Evolutionary conservation across 2,797 vertebrate genomes (phyloP), one percentile per base, ranked within the genome.

Genomic region (Choloepus didactylus): DNA sequence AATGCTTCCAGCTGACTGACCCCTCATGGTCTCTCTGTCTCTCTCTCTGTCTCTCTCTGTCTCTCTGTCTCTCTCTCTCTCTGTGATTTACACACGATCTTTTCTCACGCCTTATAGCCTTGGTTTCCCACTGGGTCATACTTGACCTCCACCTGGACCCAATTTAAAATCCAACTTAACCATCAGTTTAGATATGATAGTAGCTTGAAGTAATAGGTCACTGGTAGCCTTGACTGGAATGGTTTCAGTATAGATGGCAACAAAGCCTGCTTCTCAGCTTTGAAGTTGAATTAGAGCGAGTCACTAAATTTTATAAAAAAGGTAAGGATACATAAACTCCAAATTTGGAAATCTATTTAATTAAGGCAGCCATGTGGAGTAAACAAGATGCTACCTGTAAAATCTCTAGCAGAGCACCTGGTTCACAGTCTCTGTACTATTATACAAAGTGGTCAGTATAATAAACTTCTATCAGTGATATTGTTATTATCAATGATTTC

Each of bases 391-490:
- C 56, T 46, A 6, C 15, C 1, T 0, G 4, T 9, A 25, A 41
- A 69, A 10, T 23, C 51, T 14, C 35, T 7, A 41, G 9, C 12
- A 3, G 0, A 25, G 7, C 18, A 3, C 38, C 10, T 15, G 12
- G 59, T 2, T 19, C 1, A 41, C 8, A 16, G 51, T 14, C 5
- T 56, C 4, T 56, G 23, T 56, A 3, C 21, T 66, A 18, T 46
- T 38, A 9, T 4, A 5, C 0, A 0, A 2, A 9, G 25, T 2
- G 25, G 38, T 2, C 23, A 25, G 9, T 8, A 10, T 51, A n/a
- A 11, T 35, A 18, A 73, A 23, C 12, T 64, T 10, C 4, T 15
- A 2, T 60, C 12, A 35, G 1, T 12, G n/a, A 4, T 15, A 9
- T 4, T 21, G n/a, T 5, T 62, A 11, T n/a, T 27, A 6, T 35